Conservation (phyloP, 2,113 vertebrate genomes). For the Camelus bactrianus region DNA sequence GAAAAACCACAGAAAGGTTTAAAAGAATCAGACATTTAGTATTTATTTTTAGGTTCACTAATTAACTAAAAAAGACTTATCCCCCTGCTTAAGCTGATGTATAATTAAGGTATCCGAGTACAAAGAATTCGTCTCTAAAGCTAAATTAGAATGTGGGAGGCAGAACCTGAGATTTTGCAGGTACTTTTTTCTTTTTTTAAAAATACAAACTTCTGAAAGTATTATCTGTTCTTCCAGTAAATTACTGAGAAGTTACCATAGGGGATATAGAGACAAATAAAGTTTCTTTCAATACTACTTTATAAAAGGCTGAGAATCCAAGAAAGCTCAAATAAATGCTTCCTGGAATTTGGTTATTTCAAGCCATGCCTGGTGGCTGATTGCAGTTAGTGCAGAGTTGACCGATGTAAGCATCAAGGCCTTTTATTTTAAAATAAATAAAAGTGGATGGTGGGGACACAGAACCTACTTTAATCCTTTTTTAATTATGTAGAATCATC, state of each 20-base stretch:
- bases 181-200: conserved; percentile 52
- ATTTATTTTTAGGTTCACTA: conserved; percentile 78
- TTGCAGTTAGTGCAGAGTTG: not conserved
- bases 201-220: conserved; percentile 50
- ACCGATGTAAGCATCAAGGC: not conserved
- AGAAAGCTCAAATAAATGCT: not conserved
- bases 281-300: not conserved
- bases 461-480: conserved; percentile 6
- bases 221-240: conserved; percentile 10
- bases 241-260: conserved; percentile 22
- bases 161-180: conserved; percentile 61
- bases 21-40: conserved; percentile 63
- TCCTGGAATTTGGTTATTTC: conserved; percentile 37
- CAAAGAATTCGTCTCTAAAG: conserved; percentile 71
- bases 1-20: conserved; percentile 63
- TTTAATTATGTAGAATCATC: conserved; percentile 46
- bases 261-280: not conserved
- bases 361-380: not conserved
- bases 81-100: conserved; percentile 60
- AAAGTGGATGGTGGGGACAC: not conserved
- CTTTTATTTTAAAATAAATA: conserved; percentile 53
- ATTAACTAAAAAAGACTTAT: conserved; percentile 70
- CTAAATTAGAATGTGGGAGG: conserved; percentile 70
- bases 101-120: conserved; percentile 78
- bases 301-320: not conserved